Percentiles rank a stretch among this genome's conserved stretches.
phyloP scores from a whole-genome alignment of 2,888 invertebrate species.

The Mimumesa dahlbomi region DNA sequence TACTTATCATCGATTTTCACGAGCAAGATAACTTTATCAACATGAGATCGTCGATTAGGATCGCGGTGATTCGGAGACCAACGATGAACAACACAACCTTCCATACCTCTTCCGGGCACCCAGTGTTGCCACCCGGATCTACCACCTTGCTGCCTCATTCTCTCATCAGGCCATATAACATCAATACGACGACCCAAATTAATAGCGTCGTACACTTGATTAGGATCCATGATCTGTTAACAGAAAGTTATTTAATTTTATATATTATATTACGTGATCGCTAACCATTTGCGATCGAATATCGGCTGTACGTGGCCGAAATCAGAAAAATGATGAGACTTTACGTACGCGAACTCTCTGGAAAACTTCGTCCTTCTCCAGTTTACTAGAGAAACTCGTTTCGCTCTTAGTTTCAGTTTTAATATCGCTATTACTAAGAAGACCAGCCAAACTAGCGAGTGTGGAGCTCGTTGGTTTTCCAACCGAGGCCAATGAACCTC shows the following conservation, averaged over 20 bases:
- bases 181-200: constrained; percentile 95
- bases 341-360: constrained; percentile 83
- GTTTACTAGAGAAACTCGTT: constrained; percentile 76
- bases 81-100: constrained; percentile 95
- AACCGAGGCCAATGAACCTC: constrained; percentile 91
- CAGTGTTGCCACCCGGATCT: constrained; percentile 94
- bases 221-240: constrained; percentile 83
- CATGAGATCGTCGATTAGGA: constrained; percentile 92
- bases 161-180: constrained; percentile 97
- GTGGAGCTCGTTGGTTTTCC: constrained; percentile 95
- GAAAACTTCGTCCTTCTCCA: constrained; percentile 80
- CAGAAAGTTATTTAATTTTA: background rate
- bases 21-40: constrained; percentile 94
- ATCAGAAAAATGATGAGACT: background rate
- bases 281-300: no score
- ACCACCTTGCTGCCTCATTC: constrained; percentile 92
- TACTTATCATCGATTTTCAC: constrained; percentile 96
- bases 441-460: constrained; percentile 91
- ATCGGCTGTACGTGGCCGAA: background rate
- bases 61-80: constrained; percentile 97
- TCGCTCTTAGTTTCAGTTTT: constrained; percentile 79
- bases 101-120: constrained; percentile 95
- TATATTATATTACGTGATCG: no score
- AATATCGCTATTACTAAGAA: constrained; percentile 84
- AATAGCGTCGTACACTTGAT: constrained; percentile 93